Base-by-base conservation (phyloP, 2,888 invertebrate species). In the Tetragonisca angustula region DNA sequence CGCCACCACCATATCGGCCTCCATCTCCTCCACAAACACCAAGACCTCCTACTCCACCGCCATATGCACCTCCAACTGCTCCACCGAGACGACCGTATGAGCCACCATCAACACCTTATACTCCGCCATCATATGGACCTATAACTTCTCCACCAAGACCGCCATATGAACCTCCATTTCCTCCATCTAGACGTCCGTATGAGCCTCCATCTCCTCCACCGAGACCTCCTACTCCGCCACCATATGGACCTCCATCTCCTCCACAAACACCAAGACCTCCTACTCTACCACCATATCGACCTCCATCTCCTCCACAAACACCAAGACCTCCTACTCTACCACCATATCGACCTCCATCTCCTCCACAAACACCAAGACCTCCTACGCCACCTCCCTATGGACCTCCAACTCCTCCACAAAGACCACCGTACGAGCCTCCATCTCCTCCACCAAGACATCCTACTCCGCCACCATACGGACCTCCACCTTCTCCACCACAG, bases 311-410 rank as follows among this genome's bases (percentile, higher is more conserved):
- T 6, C 71, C 76, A 0, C 65, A 65, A n/a, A 64, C 59, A 69
- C 65, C 88, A 0, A 83, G 17, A 56, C 95, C 95, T 0, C 74
- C 73, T 2, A 67, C 78, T 0, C 78, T 71, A 36, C 88, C 91
- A 19, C 86, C 90, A 0, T 83, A 79, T 36, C 78, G 85, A 64
- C 87, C 89, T 68, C 87, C 95, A 81, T 95, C 95, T 36, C 94
- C 94, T 87, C 92, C 94, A 19, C 95, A 95, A 11, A 36, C 80
- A 24, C 69, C 78, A 5, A 71, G 50, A 19, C 65, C 56, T 2
- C 65, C 65, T 21, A 82, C 86, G 21, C 82, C 86, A 70, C 85
- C 79, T 52, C 85, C 90, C 4, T 76, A 81, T 36, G 81, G 85
- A 62, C 87, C 89, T 65, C 87, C 95, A 82, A 27, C 27, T 1